Base-by-base conservation (phyloP, 2,888 invertebrate genomes). In the Drosophila pseudotakahashii region DNA sequence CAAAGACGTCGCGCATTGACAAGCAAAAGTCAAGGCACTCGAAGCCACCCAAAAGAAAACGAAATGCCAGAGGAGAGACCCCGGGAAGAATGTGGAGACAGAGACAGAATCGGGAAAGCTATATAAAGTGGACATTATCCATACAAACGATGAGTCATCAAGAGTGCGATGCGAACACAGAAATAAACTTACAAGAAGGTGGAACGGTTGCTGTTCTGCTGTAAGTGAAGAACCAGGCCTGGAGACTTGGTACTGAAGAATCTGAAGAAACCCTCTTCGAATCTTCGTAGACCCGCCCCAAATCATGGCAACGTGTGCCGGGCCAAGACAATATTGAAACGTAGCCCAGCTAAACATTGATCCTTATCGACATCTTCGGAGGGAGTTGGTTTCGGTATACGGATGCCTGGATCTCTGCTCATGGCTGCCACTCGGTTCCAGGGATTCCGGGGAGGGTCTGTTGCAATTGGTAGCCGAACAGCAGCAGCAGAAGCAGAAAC, bases 11-110 rank as follows among this genome's bases (percentile, higher is more conserved):
- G 88, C 79, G 69, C 88, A 77, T 86, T 84, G 89, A 84, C 89
- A 84, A 81, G 77, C 89, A 77, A 75, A 86, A 88, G 89, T 84
- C 84, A 88, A 86, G 86, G 89, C 87, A 88, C 84, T 79, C 73
- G 79, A 76, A 62, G 73, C 75, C 86, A 82, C 82, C 83, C 79
- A 85, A 63, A 62, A 76, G 88, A 58, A 36, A 50, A 44, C 36
- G 26, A 50, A 48, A 50, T 51, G 30, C 13, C 34, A 55, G 54
- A 34, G 37, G 63, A 44, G 44, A 44, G 7, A 44, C 44, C 10
- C 13, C 6, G 44, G 44, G 3, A 2, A 23, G 32, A 19, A 44
- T 7, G 42, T 34, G 47, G 11, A 16, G 53, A 16, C 32, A 9
- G 52, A n/a, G 44, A 48, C 7, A 64, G 64, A 58, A 44, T 54